These are phyloP conservation scores for Pontoporia blainvillei DNA, from an alignment of 2,113 vertebrate species.

Conservation along the genomic window DNA sequence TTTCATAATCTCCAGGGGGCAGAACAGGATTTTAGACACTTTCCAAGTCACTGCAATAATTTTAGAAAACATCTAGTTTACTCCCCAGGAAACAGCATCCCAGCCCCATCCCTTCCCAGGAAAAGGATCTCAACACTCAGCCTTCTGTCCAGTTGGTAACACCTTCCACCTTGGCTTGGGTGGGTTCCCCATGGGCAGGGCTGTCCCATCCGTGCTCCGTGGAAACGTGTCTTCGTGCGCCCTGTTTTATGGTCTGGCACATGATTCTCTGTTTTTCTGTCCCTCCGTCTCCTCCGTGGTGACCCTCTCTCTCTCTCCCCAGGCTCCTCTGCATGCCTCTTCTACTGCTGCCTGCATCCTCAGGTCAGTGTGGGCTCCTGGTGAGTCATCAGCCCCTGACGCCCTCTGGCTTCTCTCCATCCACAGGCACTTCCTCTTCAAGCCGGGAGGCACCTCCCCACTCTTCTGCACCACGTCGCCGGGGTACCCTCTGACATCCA, in stretches of 20 bases:
- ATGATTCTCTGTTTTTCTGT: not conserved
- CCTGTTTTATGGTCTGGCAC: slow-evolving; percentile 66
- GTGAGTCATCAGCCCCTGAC: not conserved
- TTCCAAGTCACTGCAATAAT: not conserved
- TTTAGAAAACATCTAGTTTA: not conserved
- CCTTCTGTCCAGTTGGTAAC: not conserved
- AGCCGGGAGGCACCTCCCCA: slow-evolving; percentile 96
- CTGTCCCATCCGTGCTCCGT: slow-evolving; percentile 16
- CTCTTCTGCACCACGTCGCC: slow-evolving; percentile 97
- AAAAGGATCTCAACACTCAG: slow-evolving; percentile 8
- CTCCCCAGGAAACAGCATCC: not conserved
- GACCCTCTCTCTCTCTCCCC: slow-evolving; percentile 61
- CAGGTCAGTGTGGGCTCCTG: slow-evolving; percentile 42
- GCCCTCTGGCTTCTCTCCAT: slow-evolving; percentile 62
- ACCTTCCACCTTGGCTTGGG: not conserved
- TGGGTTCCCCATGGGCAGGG: not conserved
- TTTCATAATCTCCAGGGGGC: not conserved
- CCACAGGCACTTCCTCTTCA: slow-evolving; percentile 98
- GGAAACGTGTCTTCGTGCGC: slow-evolving; percentile 57
- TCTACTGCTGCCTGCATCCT: not conserved
- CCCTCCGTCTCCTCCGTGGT: slow-evolving; percentile 44
- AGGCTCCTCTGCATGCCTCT: slow-evolving; percentile 69
- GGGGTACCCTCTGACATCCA: slow-evolving; percentile 98
- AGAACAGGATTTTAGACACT: not conserved
- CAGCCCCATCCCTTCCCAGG: not conserved